phyloP scores from a whole-genome alignment of 2,888 invertebrate species.

The Agrochola lota region DNA sequence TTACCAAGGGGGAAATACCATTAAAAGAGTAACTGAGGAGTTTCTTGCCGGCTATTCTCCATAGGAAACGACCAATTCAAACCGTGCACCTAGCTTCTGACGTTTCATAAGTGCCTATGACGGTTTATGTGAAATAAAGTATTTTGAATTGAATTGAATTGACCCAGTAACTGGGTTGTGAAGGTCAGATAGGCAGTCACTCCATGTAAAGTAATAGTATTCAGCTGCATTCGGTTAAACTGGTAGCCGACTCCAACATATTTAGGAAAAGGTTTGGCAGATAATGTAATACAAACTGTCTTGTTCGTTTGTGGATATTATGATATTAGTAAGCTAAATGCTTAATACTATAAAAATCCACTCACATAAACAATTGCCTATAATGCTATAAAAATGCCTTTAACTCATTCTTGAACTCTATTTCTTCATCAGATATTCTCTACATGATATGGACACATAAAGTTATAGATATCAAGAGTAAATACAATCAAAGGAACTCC shows the following conservation, averaged over 20 bases:
- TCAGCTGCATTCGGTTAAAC: not conserved
- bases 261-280: not conserved
- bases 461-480: not conserved
- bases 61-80: no score
- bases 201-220: not conserved
- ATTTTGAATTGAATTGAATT: no score
- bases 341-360: not conserved
- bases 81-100: no score
- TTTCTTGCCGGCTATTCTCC: no score
- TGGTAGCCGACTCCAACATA: not conserved
- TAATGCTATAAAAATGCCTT: no score
- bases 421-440: not conserved
- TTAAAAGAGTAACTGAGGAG: no score
- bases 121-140: no score
- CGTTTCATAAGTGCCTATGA: no score
- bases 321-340: not conserved
- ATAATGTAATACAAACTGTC: not conserved
- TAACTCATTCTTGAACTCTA: not conserved
- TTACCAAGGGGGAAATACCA: not conserved
- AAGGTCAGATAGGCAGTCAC: not conserved
- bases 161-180: not conserved
- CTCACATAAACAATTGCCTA: not conserved
- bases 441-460: not conserved
- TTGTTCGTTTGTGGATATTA: not conserved
- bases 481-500: conserved; percentile 4